phyloP scores from a whole-genome alignment of 2,888 invertebrate species.

The Tridacna crocea region DNA sequence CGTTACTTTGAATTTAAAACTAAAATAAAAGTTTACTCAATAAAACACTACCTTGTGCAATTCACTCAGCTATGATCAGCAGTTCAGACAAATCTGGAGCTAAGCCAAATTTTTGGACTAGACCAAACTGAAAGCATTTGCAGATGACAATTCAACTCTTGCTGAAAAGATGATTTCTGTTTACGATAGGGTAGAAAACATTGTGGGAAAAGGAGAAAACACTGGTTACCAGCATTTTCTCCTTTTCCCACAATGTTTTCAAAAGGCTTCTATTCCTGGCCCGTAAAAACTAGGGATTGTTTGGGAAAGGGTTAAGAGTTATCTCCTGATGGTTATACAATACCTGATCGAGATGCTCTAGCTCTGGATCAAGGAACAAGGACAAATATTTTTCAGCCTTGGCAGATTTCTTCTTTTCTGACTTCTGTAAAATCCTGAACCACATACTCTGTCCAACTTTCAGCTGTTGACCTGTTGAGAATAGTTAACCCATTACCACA shows the following conservation, averaged over 20 bases:
- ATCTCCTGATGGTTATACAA: neutral
- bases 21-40: too few relatives aligned
- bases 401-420: neutral
- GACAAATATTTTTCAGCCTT: neutral
- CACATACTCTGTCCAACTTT: constrained; percentile 7
- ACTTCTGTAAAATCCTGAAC: constrained; percentile 5
- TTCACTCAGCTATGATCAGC: too few relatives aligned
- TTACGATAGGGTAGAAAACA: neutral
- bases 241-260: neutral
- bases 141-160: too few relatives aligned
- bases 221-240: constrained; percentile 3
- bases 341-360: constrained; percentile 1
- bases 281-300: too few relatives aligned
- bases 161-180: too few relatives aligned
- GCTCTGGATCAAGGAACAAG: neutral
- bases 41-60: too few relatives aligned
- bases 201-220: neutral
- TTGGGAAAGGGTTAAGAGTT: too few relatives aligned
- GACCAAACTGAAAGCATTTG: too few relatives aligned
- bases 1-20: too few relatives aligned
- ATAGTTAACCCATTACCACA: neutral
- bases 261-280: too few relatives aligned
- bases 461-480: neutral
- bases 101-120: too few relatives aligned
- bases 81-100: too few relatives aligned